Evolutionary conservation across 2,888 invertebrate species (phyloP).

Genomic region (Ischnus inquisitorius): DNA sequence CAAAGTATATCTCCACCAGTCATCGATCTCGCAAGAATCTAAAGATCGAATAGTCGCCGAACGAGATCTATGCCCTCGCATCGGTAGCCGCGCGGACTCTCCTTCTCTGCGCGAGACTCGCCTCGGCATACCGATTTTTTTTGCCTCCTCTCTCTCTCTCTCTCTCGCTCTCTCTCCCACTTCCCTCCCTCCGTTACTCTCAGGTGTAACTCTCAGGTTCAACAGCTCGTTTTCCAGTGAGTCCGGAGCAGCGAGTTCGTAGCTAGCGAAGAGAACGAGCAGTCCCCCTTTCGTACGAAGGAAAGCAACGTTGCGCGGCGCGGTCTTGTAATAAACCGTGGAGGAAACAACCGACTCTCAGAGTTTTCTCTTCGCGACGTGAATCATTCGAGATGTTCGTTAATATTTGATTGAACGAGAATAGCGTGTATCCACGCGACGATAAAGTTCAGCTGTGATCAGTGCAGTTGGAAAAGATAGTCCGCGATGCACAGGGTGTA

Average conservation of each 20-base stretch:
- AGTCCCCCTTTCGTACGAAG: conserved; percentile 66
- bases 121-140: conserved; percentile 68
- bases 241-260: conserved; percentile 43
- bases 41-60: conserved; percentile 23
- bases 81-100: conserved; percentile 49
- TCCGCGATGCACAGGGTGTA: conserved; percentile 43
- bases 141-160: conserved; percentile 62
- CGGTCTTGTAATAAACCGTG: conserved; percentile 39
- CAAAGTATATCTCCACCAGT: not conserved
- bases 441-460: conserved; percentile 29
- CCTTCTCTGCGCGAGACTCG: conserved; percentile 51
- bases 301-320: conserved; percentile 49
- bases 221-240: conserved; percentile 53
- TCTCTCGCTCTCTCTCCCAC: conserved; percentile 25
- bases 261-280: conserved; percentile 53
- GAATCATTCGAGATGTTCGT: not conserved
- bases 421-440: conserved; percentile 4
- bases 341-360: not conserved
- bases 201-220: conserved; percentile 66
- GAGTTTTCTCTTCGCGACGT: not conserved
- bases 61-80: conserved; percentile 50
- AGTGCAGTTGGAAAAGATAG: not conserved
- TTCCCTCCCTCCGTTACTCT: conserved; percentile 41
- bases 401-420: not conserved
- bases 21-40: conserved; percentile 21